These are phyloP conservation scores for Lacerta bilineata DNA, from an alignment of 2,797 vertebrate genomes.

Conservation along the genomic window DNA sequence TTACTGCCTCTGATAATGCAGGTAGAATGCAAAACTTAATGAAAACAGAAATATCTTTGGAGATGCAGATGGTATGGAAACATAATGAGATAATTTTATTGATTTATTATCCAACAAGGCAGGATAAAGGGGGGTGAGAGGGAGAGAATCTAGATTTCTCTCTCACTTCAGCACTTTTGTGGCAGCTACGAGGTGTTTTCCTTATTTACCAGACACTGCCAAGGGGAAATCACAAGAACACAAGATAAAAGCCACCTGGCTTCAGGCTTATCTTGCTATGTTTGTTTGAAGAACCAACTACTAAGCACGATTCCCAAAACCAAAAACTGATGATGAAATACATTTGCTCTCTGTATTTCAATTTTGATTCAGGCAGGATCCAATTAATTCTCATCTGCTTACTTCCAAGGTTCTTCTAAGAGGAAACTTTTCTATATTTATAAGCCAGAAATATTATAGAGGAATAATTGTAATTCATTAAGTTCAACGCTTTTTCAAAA, in stretches of 20 bases:
- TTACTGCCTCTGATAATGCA: too few relatives aligned
- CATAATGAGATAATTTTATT: not conserved
- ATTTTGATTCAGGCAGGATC: not conserved
- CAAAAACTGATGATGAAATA: constrained; percentile 52
- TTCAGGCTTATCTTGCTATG: constrained; percentile 55
- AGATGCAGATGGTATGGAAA: not conserved
- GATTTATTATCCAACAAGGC: not conserved
- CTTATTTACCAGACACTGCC: constrained; percentile 56
- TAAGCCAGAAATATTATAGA: constrained; percentile 54
- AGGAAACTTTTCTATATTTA: constrained; percentile 55
- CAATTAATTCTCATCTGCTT: constrained; percentile 56
- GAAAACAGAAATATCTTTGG: not conserved
- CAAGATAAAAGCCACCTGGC: constrained; percentile 49
- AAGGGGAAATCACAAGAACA: constrained; percentile 45
- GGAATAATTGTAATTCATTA: constrained; percentile 48
- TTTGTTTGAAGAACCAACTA: constrained; percentile 55
- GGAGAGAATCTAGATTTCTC: constrained; percentile 4
- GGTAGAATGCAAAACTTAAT: not conserved
- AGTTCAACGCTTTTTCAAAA: constrained; percentile 48
- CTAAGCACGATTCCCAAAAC: constrained; percentile 45
- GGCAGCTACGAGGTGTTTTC: constrained; percentile 45
- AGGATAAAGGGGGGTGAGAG: too few relatives aligned
- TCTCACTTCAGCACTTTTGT: constrained; percentile 42
- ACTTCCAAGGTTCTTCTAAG: constrained; percentile 65
- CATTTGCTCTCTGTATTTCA: constrained; percentile 53